Base-by-base conservation (phyloP, 1,140 invertebrate species). In the Drosophila lowei region DNA sequence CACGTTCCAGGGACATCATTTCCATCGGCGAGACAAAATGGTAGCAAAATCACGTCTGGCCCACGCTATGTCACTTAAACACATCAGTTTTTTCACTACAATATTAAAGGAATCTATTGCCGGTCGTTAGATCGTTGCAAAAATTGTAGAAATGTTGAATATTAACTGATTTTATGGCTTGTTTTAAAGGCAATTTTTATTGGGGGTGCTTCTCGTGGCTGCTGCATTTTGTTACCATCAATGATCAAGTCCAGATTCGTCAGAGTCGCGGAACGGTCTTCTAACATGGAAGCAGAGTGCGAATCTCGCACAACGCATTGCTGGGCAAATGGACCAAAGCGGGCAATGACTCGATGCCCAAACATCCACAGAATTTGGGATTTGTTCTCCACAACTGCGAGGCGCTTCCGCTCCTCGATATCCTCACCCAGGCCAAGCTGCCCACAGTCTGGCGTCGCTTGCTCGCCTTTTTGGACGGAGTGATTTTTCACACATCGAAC, bases 371-470 rank as follows among this genome's bases (percentile, higher is more conserved):
- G 96, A 93, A 83, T 96, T 93, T 11, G 94, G 91, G 25, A 95
- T 91, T 25, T 4, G 0, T 92, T 92, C 4, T 94, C 90, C 25
- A 98, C 93, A 25, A 94, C 72, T 7, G 94, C 92, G 7, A 95
- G 95, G 77, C 95, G 94, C 48, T 92, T 93, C 64, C 95, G 96
- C 91, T 98, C 97, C 63, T 95, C 89, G 1, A 90, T 54, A 92
- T 98, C 95, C 72, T 95, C 94, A 0, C 97, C 97, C 0, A 98
- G 93, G 0, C 98, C 98, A 3, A 99, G 92, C 89, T 99, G 98
- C 0, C 97, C 98, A 93, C 77, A 53, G 84, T 89, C 49, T 92
- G 91, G 2, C 91, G 92, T 3, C 92, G 92, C n/a, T 77, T 67
- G 18, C 90, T 77, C 50, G 64, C 38, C 8, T 70, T 71, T 66